phyloP scores from a whole-genome alignment of 2,888 invertebrate genomes.

The Xanthorhoe spadicearia region DNA sequence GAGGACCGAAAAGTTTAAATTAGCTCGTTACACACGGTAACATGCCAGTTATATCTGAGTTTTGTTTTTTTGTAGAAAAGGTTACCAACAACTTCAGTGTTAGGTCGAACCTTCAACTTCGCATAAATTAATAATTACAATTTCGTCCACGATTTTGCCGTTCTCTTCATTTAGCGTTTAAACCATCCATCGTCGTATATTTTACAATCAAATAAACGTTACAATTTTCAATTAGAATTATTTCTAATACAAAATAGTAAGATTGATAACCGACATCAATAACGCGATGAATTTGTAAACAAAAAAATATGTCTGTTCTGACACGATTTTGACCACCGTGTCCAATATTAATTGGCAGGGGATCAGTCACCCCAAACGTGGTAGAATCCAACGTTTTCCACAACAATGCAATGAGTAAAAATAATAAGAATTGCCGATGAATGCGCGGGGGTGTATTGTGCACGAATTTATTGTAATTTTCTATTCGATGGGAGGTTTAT shows the following conservation, averaged over 20 bases:
- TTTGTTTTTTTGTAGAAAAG: conserved; percentile 80
- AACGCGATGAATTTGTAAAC: conserved; percentile 34
- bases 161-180: conserved; percentile 9
- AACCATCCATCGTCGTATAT: conserved; percentile 6
- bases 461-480: conserved; percentile 51
- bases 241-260: conserved; percentile 15
- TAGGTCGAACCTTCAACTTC: conserved; percentile 63
- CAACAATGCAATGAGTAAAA: conserved; percentile 72
- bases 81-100: conserved; percentile 70
- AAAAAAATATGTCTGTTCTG: conserved; percentile 73
- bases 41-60: conserved; percentile 72
- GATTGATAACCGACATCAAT: conserved; percentile 35
- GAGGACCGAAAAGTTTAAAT: conserved; percentile 83
- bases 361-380: conserved; percentile 65
- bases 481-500: conserved; percentile 47
- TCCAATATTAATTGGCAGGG: conserved; percentile 83
- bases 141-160: conserved; percentile 32
- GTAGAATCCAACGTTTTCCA: conserved; percentile 71
- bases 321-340: conserved; percentile 78
- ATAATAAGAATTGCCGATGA: conserved; percentile 70
- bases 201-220: not conserved
- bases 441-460: conserved; percentile 76
- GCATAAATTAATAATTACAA: conserved; percentile 76
- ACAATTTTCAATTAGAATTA: conserved; percentile 7
- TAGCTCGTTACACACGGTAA: conserved; percentile 82